Evolutionary conservation across 2,888 invertebrate genomes (phyloP).

Genomic region (Ectobius pallidus): DNA sequence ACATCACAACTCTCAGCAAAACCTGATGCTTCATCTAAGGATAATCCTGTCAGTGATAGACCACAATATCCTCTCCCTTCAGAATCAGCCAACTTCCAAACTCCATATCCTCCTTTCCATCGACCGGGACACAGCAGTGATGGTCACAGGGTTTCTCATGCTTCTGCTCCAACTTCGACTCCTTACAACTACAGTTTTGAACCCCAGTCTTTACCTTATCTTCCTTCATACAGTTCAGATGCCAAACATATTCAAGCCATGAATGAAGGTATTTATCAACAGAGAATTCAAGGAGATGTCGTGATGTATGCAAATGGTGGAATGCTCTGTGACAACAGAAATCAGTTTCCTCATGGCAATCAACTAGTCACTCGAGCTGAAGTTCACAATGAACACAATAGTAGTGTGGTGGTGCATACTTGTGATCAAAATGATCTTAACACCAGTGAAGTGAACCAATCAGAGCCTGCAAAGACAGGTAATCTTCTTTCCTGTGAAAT

Average conservation of each 20-base stretch:
- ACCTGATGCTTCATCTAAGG: constrained; percentile 50
- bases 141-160: constrained; percentile 1
- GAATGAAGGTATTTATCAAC: constrained; percentile 9
- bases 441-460: neutral
- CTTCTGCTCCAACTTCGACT: neutral
- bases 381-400: constrained; percentile 77
- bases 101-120: constrained; percentile 6
- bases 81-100: constrained; percentile 38
- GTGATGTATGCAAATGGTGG: constrained; percentile 57
- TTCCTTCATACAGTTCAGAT: constrained; percentile 62
- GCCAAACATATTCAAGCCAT: constrained; percentile 1
- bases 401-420: constrained; percentile 37
- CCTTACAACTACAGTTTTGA: constrained; percentile 50
- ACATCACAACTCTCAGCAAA: constrained; percentile 79
- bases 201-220: constrained; percentile 67
- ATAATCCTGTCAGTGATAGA: constrained; percentile 3
- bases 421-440: neutral
- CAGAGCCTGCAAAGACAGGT: neutral
- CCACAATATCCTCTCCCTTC: constrained; percentile 41
- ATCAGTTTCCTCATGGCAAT: constrained; percentile 46
- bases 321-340: constrained; percentile 48
- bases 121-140: constrained; percentile 4
- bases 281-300: constrained; percentile 53
- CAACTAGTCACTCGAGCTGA: constrained; percentile 84
- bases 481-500: neutral